Evolutionary conservation across 2,797 vertebrate genomes (phyloP).

Genomic region (Octomys mimax): DNA sequence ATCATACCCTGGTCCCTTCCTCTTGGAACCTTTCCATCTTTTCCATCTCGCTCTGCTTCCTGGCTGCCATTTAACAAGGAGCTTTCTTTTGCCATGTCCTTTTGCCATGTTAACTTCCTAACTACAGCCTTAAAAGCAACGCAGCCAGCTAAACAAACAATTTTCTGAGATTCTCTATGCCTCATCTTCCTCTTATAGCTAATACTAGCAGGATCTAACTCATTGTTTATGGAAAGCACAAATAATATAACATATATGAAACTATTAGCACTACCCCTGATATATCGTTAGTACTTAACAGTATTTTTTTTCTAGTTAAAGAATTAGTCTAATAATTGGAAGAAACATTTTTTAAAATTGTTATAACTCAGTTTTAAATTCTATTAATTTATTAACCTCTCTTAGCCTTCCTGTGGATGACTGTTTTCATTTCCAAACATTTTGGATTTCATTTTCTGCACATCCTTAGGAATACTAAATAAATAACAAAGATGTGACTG

Average conservation of each 20-base stretch:
- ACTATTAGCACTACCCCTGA: conserved; percentile 9
- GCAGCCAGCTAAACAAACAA: not conserved
- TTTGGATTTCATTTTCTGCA: not conserved
- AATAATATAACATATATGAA: not conserved
- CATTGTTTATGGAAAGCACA: not conserved
- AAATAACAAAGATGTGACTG: conserved; percentile 25
- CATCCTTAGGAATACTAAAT: not conserved
- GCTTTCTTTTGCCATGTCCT: not conserved
- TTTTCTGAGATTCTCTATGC: not conserved
- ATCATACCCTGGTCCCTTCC: not conserved
- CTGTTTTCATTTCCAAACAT: conserved; percentile 22
- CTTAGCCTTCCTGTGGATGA: not conserved
- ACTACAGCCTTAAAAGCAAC: not conserved
- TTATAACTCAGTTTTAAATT: conserved; percentile 31
- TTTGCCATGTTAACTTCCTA: not conserved
- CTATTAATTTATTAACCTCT: not conserved
- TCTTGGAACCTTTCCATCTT: not conserved
- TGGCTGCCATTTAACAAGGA: not conserved
- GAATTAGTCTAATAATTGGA: not conserved
- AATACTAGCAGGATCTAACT: not conserved
- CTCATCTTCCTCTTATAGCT: not conserved
- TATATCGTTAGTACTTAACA: not conserved
- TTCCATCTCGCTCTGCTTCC: not conserved
- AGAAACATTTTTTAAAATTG: not conserved
- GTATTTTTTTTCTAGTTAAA: not conserved